Conservation (phyloP, 2,888 invertebrate species). For the Osmoderma eremita region DNA sequence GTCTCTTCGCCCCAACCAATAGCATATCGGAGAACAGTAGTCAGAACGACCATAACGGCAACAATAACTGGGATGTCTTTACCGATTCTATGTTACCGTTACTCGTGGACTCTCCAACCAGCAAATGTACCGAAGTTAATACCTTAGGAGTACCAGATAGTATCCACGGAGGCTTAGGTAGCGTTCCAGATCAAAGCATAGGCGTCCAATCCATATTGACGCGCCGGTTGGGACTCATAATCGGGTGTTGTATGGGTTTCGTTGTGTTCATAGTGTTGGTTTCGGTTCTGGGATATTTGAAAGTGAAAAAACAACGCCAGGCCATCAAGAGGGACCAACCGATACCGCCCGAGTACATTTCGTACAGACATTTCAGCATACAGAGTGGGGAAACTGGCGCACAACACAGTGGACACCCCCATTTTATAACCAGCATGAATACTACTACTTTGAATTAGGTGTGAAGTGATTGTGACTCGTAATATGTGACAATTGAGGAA, state of each 20-base stretch:
- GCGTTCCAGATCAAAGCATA: slow-evolving; percentile 59
- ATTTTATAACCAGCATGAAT: slow-evolving; percentile 62
- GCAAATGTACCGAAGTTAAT: slow-evolving; percentile 80
- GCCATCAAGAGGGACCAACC: slow-evolving; percentile 78
- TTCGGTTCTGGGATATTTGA: slow-evolving; percentile 85
- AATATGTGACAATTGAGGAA: too few species aligned
- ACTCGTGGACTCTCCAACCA: slow-evolving; percentile 76
- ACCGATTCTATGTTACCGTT: slow-evolving; percentile 68
- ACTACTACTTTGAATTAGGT: slow-evolving; percentile 58
- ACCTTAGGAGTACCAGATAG: slow-evolving; percentile 79
- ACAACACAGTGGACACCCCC: slow-evolving; percentile 59
- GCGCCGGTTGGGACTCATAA: slow-evolving; percentile 83
- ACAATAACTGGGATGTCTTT: slow-evolving; percentile 64
- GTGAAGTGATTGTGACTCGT: background rate
- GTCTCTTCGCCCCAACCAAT: slow-evolving; percentile 39
- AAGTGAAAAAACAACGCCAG: slow-evolving; percentile 83
- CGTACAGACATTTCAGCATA: slow-evolving; percentile 78
- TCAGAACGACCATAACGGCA: slow-evolving; percentile 67
- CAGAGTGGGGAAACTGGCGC: slow-evolving; percentile 70
- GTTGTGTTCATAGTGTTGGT: slow-evolving; percentile 86
- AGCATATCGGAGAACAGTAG: slow-evolving; percentile 49
- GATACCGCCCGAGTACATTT: slow-evolving; percentile 82
- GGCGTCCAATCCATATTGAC: slow-evolving; percentile 81
- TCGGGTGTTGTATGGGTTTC: slow-evolving; percentile 87
- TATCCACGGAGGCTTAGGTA: slow-evolving; percentile 67